A percentile compares a stretch with the other conserved stretches of the same genome.
Conservation (phyloP, 2,888 invertebrate genomes). For the Xestoiulus laeticollis region DNA sequence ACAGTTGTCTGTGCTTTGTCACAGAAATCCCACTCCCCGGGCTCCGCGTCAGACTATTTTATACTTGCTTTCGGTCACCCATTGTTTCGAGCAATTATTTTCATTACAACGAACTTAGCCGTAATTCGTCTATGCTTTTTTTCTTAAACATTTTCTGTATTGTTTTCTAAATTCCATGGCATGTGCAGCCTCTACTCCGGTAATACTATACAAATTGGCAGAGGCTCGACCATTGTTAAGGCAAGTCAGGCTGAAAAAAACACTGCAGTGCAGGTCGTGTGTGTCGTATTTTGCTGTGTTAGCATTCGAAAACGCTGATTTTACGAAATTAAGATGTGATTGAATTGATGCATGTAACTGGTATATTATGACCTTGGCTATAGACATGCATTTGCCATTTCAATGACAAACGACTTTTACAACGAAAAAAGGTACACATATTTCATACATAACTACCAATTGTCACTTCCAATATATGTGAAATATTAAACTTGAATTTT, state of each 20-base stretch:
- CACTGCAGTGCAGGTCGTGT: background rate
- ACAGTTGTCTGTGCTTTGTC: background rate
- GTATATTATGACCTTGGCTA: too few relatives aligned
- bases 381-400: too few relatives aligned
- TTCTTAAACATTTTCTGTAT: background rate
- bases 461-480: too few relatives aligned
- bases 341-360: background rate
- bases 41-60: background rate
- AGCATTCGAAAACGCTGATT: background rate
- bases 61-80: conserved; percentile 24
- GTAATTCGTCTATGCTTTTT: background rate
- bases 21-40: conserved; percentile 7
- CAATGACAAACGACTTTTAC: too few relatives aligned
- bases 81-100: conserved; percentile 31
- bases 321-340: background rate
- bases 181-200: background rate
- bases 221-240: background rate
- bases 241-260: background rate
- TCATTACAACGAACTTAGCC: background rate
- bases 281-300: background rate
- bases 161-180: background rate
- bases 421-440: too few relatives aligned
- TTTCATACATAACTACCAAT: too few relatives aligned
- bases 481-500: too few relatives aligned
- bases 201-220: background rate